Conservation (phyloP, 30 jellyfish, hydroid and myxozoan species). For the Hydra vulgaris region DNA sequence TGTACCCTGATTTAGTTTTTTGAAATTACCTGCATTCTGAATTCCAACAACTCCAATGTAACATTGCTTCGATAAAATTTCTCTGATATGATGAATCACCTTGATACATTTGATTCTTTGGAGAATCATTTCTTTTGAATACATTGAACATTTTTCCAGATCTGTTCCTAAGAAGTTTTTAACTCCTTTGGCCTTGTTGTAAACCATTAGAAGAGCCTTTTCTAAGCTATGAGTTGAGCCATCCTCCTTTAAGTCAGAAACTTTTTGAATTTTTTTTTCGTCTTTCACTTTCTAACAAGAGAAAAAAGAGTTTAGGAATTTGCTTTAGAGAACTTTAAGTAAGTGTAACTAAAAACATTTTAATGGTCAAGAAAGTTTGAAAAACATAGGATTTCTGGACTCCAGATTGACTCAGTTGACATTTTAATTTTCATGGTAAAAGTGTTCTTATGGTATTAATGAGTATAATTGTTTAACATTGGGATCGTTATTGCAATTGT, state of each 20-base stretch:
- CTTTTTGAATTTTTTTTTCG: background rate
- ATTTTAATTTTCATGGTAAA: too few species aligned
- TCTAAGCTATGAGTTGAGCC: background rate
- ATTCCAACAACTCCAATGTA: background rate
- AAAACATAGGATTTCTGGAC: too few species aligned
- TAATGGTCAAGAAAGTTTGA: too few species aligned
- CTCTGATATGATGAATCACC: background rate
- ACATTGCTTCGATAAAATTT: background rate
- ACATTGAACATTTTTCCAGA: background rate
- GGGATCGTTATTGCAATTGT: too few species aligned
- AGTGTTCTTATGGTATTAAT: too few species aligned
- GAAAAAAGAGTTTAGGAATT: too few species aligned
- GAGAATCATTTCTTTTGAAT: background rate
- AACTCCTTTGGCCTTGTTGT: background rate
- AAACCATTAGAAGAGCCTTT: background rate
- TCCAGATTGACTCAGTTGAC: too few species aligned
- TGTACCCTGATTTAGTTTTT: too few species aligned
- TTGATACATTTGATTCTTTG: background rate
- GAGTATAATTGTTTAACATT: too few species aligned
- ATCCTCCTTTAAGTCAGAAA: background rate
- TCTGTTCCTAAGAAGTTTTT: background rate
- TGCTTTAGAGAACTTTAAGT: too few species aligned
- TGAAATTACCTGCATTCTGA: background rate
- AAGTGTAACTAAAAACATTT: too few species aligned
- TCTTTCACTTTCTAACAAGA: too few species aligned